A percentile compares a stretch with the other conserved stretches of the same genome.
phyloP scores from a whole-genome alignment of 2,888 invertebrate species.

The Tetanocera ferruginea region DNA sequence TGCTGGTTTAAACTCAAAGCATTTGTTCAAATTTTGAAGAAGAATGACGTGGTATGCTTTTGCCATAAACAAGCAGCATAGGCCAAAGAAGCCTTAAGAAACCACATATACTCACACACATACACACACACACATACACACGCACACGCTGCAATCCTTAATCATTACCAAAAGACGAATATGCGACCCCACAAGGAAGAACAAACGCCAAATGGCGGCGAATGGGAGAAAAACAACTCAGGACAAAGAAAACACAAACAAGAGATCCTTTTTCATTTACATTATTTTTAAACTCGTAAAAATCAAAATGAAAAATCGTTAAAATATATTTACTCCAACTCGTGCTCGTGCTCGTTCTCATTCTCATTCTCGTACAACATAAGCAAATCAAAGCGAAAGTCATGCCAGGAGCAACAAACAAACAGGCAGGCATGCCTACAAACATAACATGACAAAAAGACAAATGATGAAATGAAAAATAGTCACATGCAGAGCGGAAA shows the following conservation, averaged over 20 bases:
- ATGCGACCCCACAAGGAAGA: too few relatives aligned
- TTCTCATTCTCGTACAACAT: too few relatives aligned
- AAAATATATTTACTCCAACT: neutral
- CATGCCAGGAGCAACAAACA: neutral
- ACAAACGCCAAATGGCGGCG: too few relatives aligned
- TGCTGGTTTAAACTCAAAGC: neutral
- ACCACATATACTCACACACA: too few relatives aligned
- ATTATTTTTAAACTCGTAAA: neutral
- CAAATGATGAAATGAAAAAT: conserved; percentile 9
- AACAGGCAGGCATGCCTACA: neutral
- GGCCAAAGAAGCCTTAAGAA: neutral
- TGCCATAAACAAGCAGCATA: neutral
- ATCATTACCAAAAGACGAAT: too few relatives aligned
- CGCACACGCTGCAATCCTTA: too few relatives aligned
- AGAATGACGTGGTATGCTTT: neutral
- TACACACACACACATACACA: too few relatives aligned
- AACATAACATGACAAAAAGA: neutral
- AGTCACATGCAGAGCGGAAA: neutral
- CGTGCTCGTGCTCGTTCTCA: too few relatives aligned
- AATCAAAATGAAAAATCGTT: conserved; percentile 5
- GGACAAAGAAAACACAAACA: too few relatives aligned
- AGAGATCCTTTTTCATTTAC: too few relatives aligned
- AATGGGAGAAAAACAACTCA: too few relatives aligned
- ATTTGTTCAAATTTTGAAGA: conserved; percentile 1
- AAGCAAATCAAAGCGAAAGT: conserved; percentile 15